Base-by-base conservation (phyloP, 2,113 vertebrate genomes). In the Tenebrosternarchus preto region DNA sequence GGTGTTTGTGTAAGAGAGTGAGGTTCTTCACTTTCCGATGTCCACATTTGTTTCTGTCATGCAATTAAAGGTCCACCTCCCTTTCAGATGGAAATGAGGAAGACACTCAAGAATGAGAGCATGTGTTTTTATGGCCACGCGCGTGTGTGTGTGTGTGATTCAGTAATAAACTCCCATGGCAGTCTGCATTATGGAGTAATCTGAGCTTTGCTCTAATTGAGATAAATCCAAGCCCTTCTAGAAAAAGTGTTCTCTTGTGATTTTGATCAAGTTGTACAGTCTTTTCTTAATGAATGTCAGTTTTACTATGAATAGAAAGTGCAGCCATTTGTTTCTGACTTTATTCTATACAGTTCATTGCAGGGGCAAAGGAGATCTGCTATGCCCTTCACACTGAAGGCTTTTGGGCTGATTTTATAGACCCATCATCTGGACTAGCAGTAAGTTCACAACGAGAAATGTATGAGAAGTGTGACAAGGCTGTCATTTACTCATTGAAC, bases 401-500 rank as follows among this genome's bases (percentile, higher is more conserved):
- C 39, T 99, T 94, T 63, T 99, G 98, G 98, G 97, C 97, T 3
- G 98, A 99, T 89, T 99, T 99, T 83, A 96, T 99, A 24, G 98
- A 99, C 56, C 97, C 98, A 0, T 94, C 95, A 12, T 98, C 97
- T 67, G 98, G 98, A 82, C 85, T 97, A 63, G 94, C 97, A 67
- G 97, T 99, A 88, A 95, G 96, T 74, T 39, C 56, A 50, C 93
- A 20, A 0, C 20, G 4, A 33, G 29, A 53, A 20, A 0, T 60
- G 25, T 22, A 78, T 33, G 61, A 22, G 27, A 59, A 29, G 29
- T 68, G 20, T 31, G 15, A 22, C 15, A 29, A 16, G 20, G 9
- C 12, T 50, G 8, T 7, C 33, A 15, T 50, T 50, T 15, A 50
- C 3, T 50, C 43, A 50, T 2, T 50, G 39, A 9, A 15, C 12